Evolutionary conservation across 2,888 invertebrate species (phyloP), one percentile per base, ranked within the genome.

Genomic region (Eledone cirrhosa): DNA sequence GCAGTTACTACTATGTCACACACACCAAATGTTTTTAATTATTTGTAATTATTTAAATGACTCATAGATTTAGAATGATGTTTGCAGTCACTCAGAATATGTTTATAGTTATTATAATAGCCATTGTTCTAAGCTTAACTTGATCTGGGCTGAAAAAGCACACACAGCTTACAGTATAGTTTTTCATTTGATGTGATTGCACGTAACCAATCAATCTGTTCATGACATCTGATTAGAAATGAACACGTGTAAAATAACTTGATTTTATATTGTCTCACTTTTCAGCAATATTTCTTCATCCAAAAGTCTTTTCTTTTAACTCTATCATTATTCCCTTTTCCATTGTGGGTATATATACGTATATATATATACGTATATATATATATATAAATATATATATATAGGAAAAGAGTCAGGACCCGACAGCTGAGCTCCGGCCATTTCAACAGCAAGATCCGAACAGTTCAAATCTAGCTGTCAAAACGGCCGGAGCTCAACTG

Each of bases 251-350:
- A 2, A 11, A 16, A n/a, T 8, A 29, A 0, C 19, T 8, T 24
- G 65, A 65, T 65, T 65, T 65, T n/a, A 24, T 27, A 65, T 24
- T 65, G n/a, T 65, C 27, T 65, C n/a, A 5, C 65, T 65, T 65
- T 63, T 63, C 1, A 19, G 22, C 11, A 63, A 63, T 63, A 63
- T 63, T 63, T 24, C 65, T 13, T 8, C 11, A 11, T 7, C 29
- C 8, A 7, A 65, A 65, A 22, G 19, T 0, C 14, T 65, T 65
- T 65, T 8, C 29, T 14, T 24, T 65, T 65, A 27, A 2, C 5
- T 41, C 41, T 41, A 41, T 8, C 41, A 24, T 8, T 24, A n/a
- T 65, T n/a, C n/a, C 2, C 22, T 65, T 65, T n/a, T 65, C n/a
- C 65, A 65, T 65, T 65, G 4, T 7, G 65, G 65, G 24, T 24